Evolutionary conservation across 2,797 vertebrate species (phyloP).

Genomic region (Hypotaenidia philippensis): DNA sequence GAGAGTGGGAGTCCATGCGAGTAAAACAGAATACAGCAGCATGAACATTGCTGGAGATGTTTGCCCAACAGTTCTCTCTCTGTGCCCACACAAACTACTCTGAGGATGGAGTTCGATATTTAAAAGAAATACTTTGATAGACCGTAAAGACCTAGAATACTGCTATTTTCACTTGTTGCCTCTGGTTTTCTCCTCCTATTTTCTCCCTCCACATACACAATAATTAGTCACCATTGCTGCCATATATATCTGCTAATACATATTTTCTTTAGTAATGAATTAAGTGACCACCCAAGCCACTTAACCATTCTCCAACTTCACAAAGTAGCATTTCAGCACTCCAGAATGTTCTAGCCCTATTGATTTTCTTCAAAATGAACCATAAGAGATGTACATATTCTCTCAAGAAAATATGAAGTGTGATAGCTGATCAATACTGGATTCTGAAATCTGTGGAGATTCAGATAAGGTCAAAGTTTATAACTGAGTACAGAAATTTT

Average conservation of each 20-base stretch:
- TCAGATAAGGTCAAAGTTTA: neutral
- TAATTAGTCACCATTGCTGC: neutral
- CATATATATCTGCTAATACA: neutral
- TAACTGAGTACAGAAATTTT: neutral
- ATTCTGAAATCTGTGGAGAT: neutral
- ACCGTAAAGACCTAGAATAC: neutral
- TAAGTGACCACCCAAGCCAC: neutral
- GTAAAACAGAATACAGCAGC: neutral
- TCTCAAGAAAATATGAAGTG: neutral
- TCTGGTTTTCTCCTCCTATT: neutral
- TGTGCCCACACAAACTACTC: neutral
- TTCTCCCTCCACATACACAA: neutral
- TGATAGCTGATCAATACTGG: neutral
- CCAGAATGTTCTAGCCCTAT: neutral
- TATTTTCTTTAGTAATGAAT: neutral
- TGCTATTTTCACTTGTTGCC: neutral
- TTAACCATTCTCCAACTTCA: neutral
- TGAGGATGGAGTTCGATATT: neutral
- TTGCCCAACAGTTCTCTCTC: neutral
- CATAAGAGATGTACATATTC: neutral
- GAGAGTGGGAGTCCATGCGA: rapidly evolving
- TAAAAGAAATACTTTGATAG: neutral
- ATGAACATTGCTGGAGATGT: neutral
- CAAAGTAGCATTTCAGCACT: neutral
- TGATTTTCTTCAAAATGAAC: neutral